Evolutionary conservation across 1,140 invertebrate genomes (phyloP), one percentile per base, ranked within the genome.

Genomic region (Galendromus occidentalis): DNA sequence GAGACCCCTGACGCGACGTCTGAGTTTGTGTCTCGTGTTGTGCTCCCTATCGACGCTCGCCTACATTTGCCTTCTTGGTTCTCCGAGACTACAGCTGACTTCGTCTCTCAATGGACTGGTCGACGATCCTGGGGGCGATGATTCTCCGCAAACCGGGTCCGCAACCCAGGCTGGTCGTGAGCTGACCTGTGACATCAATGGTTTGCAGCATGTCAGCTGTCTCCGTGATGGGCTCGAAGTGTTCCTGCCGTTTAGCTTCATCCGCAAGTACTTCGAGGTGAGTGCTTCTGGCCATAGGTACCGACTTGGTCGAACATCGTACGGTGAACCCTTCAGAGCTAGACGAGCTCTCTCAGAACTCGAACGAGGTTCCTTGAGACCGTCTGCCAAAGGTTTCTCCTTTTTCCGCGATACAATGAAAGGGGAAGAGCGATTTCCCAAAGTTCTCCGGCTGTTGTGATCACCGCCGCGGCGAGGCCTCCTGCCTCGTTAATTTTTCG

Each of bases 241-340:
- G 17, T 94, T 86, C 74, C 75, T 95, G 69, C 91, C 91, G 17
- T 95, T 95, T 77, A 86, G 85, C 22, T 94, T 95, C 75, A 80
- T 96, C 67, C 84, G 87, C 67, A 90, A 87, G 74, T 95, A 94
- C 78, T 96, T 93, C 80, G 91, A 95, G 80, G 86, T 92, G 72
- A 75, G 86, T 76, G 86, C 86, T 0, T 86, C 87, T 75, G 73
- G 87, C 73, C 82, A 82, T 42, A 67, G 68, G 45, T 51, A 66
- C 28, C 65, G 59, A n/a, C n/a, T n/a, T n/a, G n/a, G n/a, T n/a
- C n/a, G n/a, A n/a, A n/a, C n/a, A n/a, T n/a, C n/a, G n/a, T n/a
- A n/a, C n/a, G n/a, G n/a, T n/a, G n/a, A n/a, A n/a, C n/a, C n/a
- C n/a, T n/a, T n/a, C n/a, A n/a, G n/a, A n/a, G n/a, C n/a, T n/a